Conservation (phyloP, 2,113 vertebrate genomes). For the Austrofundulus limnaeus region DNA sequence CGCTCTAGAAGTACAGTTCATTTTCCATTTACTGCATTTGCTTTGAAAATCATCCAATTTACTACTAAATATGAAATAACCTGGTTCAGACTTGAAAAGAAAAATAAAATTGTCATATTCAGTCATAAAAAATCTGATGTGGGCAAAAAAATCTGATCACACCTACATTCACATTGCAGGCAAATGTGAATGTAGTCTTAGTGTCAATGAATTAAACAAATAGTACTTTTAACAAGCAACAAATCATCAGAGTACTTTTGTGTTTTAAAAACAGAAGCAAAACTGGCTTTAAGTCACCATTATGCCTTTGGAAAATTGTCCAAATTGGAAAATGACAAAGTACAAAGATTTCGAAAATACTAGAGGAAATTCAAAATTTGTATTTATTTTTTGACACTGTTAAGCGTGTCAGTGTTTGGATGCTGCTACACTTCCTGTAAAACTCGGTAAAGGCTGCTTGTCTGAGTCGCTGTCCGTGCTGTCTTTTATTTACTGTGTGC, state of each 20-base stretch:
- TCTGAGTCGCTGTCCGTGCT: slow-evolving; percentile 22
- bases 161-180: too few relatives aligned
- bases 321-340: not conserved
- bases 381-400: too few relatives aligned
- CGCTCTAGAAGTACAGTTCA: too few relatives aligned
- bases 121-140: too few relatives aligned
- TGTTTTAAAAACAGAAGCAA: not conserved
- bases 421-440: slow-evolving; percentile 5
- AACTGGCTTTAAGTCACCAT: too few relatives aligned
- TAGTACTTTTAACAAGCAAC: not conserved
- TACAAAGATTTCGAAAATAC: not conserved
- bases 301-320: not conserved
- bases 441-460: slow-evolving; percentile 29
- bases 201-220: not conserved
- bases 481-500: slow-evolving; percentile 37
- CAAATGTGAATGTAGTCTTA: too few relatives aligned
- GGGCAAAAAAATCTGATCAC: too few relatives aligned
- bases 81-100: too few relatives aligned
- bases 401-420: slow-evolving; percentile 2
- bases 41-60: too few relatives aligned
- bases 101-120: too few relatives aligned
- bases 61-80: too few relatives aligned
- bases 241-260: not conserved
- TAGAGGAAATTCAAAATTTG: not conserved
- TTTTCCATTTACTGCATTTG: too few relatives aligned